Percentiles rank a stretch among this genome's conserved stretches.
These are phyloP conservation scores for Ceramica pisi DNA, from an alignment of 2,888 invertebrate genomes.

Conservation along the genomic window DNA sequence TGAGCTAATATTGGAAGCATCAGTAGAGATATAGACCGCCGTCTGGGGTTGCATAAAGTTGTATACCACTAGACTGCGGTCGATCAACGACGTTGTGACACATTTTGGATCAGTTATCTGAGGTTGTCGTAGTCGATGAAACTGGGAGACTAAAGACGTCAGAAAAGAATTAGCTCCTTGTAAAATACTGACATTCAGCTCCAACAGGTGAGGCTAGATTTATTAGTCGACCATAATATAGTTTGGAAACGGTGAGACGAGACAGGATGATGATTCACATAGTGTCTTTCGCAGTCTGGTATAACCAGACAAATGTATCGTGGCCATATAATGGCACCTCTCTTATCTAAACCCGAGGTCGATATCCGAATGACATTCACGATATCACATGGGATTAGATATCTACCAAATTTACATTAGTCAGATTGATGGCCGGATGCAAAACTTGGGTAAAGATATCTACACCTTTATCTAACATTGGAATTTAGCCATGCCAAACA, in stretches of 20 bases:
- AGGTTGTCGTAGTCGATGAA: background rate
- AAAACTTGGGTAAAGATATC: background rate
- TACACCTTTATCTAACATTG: background rate
- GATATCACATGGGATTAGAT: slow-evolving; percentile 17
- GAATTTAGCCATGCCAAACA: background rate
- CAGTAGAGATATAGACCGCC: background rate
- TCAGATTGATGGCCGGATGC: slow-evolving; percentile 4
- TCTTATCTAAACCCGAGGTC: slow-evolving; percentile 16
- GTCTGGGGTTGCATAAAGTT: background rate
- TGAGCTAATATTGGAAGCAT: background rate
- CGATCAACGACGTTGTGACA: background rate
- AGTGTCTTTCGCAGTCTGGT: background rate
- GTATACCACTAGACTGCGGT: background rate
- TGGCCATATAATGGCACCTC: background rate
- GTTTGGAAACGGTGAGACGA: background rate
- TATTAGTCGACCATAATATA: background rate
- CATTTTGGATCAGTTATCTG: background rate
- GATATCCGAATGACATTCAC: slow-evolving; percentile 8
- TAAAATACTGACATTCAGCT: background rate
- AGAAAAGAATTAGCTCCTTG: background rate
- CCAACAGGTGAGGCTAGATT: background rate
- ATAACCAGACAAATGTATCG: too few relatives aligned
- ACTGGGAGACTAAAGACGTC: background rate
- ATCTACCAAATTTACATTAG: slow-evolving; percentile 3
- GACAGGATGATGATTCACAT: too few relatives aligned